phyloP scores from a whole-genome alignment of 2,797 vertebrate species.

The Microctenopoma lineatum region DNA sequence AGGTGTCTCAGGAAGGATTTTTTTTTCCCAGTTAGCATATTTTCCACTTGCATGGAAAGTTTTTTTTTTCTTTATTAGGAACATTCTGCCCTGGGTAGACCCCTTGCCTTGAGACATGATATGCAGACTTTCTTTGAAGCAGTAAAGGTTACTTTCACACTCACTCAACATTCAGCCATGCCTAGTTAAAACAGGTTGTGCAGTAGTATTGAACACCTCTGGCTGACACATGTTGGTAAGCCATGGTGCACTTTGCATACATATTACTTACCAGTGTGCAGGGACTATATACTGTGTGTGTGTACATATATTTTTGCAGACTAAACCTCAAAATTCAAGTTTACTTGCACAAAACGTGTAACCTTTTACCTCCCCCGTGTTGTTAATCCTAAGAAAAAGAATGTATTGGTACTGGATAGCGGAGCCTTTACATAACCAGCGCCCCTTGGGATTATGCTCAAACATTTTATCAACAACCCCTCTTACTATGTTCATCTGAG shows the following conservation, averaged over 20 bases:
- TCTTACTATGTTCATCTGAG: constrained; percentile 56
- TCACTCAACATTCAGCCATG: constrained; percentile 71
- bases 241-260: constrained; percentile 65
- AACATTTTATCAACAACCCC: constrained; percentile 48
- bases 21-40: constrained; percentile 72
- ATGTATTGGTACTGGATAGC: constrained; percentile 4
- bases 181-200: constrained; percentile 69
- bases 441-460: constrained; percentile 30
- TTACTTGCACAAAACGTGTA: background rate
- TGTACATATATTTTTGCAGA: background rate
- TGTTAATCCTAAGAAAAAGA: constrained; percentile 26
- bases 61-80: constrained; percentile 70
- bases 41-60: constrained; percentile 81
- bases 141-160: constrained; percentile 80
- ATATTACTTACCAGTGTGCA: constrained; percentile 41
- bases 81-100: constrained; percentile 73
- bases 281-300: background rate
- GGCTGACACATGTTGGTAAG: constrained; percentile 66
- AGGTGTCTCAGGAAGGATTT: constrained; percentile 79
- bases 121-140: constrained; percentile 81
- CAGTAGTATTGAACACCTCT: constrained; percentile 62
- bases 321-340: constrained; percentile 9
- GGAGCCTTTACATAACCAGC: constrained; percentile 36
- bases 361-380: constrained; percentile 38
- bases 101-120: constrained; percentile 73